Evolutionary conservation across 2,113 vertebrate species (phyloP).

Genomic region (Peromyscus leucopus): DNA sequence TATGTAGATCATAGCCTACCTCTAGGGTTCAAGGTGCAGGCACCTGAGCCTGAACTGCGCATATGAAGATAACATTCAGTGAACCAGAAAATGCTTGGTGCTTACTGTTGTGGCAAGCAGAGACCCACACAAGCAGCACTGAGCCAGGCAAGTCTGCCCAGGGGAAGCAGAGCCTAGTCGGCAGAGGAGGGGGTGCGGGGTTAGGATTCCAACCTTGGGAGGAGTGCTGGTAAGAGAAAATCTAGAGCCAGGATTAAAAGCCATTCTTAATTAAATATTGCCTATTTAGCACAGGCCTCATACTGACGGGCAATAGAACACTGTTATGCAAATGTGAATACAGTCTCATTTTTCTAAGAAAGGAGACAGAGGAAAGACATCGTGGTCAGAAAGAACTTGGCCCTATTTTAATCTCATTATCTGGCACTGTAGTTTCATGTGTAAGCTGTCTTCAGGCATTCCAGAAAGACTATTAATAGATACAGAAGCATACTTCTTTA

Average conservation of each 20-base stretch:
- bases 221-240: constrained; percentile 10
- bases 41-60: not conserved
- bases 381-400: not conserved
- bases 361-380: not conserved
- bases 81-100: not conserved
- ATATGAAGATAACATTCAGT: not conserved
- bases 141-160: not conserved
- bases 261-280: constrained; percentile 49
- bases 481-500: not conserved
- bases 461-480: constrained; percentile 38
- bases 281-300: not conserved
- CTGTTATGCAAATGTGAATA: constrained; percentile 11
- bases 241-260: constrained; percentile 15
- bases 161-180: not conserved
- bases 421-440: not conserved
- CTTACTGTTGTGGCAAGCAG: not conserved
- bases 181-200: not conserved
- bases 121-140: not conserved
- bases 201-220: not conserved
- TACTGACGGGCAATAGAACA: not conserved
- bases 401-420: not conserved
- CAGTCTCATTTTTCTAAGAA: constrained; percentile 23
- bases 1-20: not conserved
- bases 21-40: not conserved
- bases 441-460: not conserved